Evolutionary conservation across 1,140 invertebrate genomes (phyloP).

Genomic region (Drosophila sulfurigaster): DNA sequence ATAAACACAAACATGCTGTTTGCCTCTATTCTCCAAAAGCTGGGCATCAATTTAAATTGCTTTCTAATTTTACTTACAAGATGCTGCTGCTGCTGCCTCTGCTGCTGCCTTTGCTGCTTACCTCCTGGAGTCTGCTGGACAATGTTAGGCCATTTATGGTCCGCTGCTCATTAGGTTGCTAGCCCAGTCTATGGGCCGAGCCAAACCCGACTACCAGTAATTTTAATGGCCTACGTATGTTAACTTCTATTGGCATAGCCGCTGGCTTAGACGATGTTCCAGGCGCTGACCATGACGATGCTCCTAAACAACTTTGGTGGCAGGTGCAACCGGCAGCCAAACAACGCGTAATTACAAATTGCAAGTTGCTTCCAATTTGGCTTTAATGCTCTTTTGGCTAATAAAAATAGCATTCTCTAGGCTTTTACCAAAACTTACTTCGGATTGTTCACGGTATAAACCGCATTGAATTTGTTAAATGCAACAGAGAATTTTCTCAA

Average conservation of each 20-base stretch:
- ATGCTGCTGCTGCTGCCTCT: slow-evolving; percentile 28
- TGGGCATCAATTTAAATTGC: slow-evolving; percentile 70
- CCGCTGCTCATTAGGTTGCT: slow-evolving; percentile 66
- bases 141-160: slow-evolving; percentile 77
- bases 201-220: slow-evolving; percentile 13
- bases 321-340: slow-evolving; percentile 44
- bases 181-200: slow-evolving; percentile 9
- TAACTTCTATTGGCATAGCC: slow-evolving; percentile 27
- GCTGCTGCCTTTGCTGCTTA: slow-evolving; percentile 1
- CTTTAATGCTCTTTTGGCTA: slow-evolving; percentile 37
- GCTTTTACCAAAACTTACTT: slow-evolving; percentile 3
- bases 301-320: slow-evolving; percentile 45
- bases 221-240: slow-evolving; percentile 48
- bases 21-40: slow-evolving; percentile 4
- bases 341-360: slow-evolving; percentile 52
- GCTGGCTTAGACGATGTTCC: slow-evolving; percentile 1
- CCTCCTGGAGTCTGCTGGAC: slow-evolving; percentile 26
- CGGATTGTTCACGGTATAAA: not conserved
- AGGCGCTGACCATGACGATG: not conserved
- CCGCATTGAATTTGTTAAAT: not conserved
- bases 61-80: slow-evolving; percentile 81
- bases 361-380: slow-evolving; percentile 49
- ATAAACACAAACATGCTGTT: slow-evolving; percentile 53
- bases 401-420: slow-evolving; percentile 21
- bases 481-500: not conserved